phyloP scores from a whole-genome alignment of 2,888 invertebrate genomes.

The Sesia apiformis region DNA sequence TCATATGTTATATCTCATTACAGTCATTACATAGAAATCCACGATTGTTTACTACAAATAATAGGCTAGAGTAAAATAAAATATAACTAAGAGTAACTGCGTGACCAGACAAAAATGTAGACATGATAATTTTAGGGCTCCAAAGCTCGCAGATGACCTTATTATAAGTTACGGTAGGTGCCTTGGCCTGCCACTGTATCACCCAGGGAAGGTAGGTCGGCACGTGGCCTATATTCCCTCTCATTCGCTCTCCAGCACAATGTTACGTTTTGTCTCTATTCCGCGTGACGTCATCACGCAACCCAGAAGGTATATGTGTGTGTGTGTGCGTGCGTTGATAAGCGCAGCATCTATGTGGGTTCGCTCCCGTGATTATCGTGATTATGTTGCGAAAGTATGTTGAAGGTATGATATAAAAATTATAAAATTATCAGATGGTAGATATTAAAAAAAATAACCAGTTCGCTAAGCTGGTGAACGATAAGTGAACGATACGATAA shows the following conservation, averaged over 20 bases:
- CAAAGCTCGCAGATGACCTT: slow-evolving; percentile 25
- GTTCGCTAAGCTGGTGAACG: too few species aligned
- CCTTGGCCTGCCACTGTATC: slow-evolving; percentile 40
- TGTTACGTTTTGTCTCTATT: slow-evolving; percentile 29
- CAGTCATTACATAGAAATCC: too few species aligned
- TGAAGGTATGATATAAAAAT: too few species aligned
- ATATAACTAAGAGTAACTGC: too few species aligned
- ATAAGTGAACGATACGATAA: too few species aligned
- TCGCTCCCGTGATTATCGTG: slow-evolving; percentile 20
- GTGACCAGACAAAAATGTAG: neutral
- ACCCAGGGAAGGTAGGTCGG: slow-evolving; percentile 58
- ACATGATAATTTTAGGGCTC: slow-evolving; percentile 15
- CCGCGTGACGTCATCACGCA: slow-evolving; percentile 64
- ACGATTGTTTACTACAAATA: too few species aligned
- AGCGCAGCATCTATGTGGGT: slow-evolving; percentile 21
- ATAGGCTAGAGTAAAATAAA: too few species aligned
- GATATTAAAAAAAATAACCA: too few species aligned
- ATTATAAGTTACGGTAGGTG: slow-evolving; percentile 50
- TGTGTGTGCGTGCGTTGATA: slow-evolving; percentile 41
- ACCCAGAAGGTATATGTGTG: slow-evolving; percentile 24
- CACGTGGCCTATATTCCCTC: slow-evolving; percentile 69
- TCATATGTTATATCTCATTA: too few species aligned
- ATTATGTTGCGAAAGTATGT: neutral
- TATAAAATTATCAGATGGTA: too few species aligned
- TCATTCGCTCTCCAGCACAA: slow-evolving; percentile 21